A percentile compares a stretch with the other conserved stretches of the same genome.
phyloP scores from a whole-genome alignment of 2,888 invertebrate genomes.

The Oscheius myriophilus region DNA sequence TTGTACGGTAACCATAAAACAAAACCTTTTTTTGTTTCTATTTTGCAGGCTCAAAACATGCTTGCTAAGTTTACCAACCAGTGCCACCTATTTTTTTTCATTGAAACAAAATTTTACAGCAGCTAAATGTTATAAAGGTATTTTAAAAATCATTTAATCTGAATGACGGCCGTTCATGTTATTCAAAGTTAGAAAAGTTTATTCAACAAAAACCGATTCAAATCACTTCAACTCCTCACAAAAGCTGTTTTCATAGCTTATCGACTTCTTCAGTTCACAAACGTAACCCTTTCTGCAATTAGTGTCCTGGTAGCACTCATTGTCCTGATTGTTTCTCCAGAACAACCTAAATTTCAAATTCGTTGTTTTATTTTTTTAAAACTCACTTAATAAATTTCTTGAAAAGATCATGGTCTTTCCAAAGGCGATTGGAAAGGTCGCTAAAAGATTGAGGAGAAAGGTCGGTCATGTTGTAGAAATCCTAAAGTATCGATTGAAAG shows the following conservation, averaged over 20 bases:
- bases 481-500: constrained; percentile 17
- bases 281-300: constrained; percentile 42
- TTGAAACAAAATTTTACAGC: too few species aligned
- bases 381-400: constrained; percentile 47
- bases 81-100: too few species aligned
- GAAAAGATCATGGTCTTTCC: constrained; percentile 48
- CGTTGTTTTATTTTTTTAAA: not conserved
- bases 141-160: too few species aligned
- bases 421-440: constrained; percentile 48
- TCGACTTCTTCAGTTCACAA: constrained; percentile 49
- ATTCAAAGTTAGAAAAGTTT: too few species aligned
- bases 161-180: too few species aligned
- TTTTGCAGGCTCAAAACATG: too few species aligned
- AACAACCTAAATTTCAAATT: constrained; percentile 27
- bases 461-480: constrained; percentile 51
- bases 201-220: too few species aligned
- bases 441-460: constrained; percentile 58
- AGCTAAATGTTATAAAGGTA: too few species aligned
- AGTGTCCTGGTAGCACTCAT: constrained; percentile 41
- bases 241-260: constrained; percentile 51
- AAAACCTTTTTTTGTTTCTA: too few species aligned
- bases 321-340: constrained; percentile 48
- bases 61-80: too few species aligned
- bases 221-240: constrained; percentile 33
- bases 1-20: too few species aligned